Base-by-base conservation (phyloP, 2,797 vertebrate species). In the Otolemur crassicaudatus region DNA sequence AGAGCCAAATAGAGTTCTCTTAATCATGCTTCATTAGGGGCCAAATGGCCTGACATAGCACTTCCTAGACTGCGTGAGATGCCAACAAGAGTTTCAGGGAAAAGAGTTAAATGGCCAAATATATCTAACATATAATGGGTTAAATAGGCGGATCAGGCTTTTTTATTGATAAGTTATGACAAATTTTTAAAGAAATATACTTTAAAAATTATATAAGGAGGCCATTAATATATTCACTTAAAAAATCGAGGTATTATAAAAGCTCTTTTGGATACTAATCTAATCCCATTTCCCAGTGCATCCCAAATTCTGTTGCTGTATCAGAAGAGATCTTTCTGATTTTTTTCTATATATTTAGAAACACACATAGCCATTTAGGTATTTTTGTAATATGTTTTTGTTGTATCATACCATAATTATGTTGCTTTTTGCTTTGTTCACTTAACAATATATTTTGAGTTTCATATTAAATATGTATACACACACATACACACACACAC, bases 401-500 rank as follows among this genome's bases (percentile, higher is more conserved):
- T 88, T 88, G 40, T 22, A 12, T 83, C 31, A 14, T 56, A 76
- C n/a, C 17, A n/a, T 61, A 76, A 81, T 70, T 86, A 37, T 63
- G n/a, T 12, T 77, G 19, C 43, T 82, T 37, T 65, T 90, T 79
- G 27, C 49, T 84, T 95, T 83, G 91, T 95, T 27, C 29, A 56
- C 27, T 43, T 43, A 82, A 69, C 12, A 23, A 0, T 20, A 0
- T 83, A 88, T 81, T 43, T 92, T 83, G 73, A 53, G n/a, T 60
- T 83, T 11, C 56, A 23, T 70, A 53, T 69, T 75, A 87, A 56
- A 61, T 7, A 65, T 20, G 37, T 17, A 67, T 12, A 65, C 20
- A 23, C 20, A 9, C 31, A 61, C 13, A 75, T 17, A 25, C 17
- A 40, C 37, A 40, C 37, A 40, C 65, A 90, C 3, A 65, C 25